Percentiles rank a stretch among this genome's conserved stretches.
Evolutionary conservation across 2,888 invertebrate species (phyloP).

Genomic region (Lymantria dispar): DNA sequence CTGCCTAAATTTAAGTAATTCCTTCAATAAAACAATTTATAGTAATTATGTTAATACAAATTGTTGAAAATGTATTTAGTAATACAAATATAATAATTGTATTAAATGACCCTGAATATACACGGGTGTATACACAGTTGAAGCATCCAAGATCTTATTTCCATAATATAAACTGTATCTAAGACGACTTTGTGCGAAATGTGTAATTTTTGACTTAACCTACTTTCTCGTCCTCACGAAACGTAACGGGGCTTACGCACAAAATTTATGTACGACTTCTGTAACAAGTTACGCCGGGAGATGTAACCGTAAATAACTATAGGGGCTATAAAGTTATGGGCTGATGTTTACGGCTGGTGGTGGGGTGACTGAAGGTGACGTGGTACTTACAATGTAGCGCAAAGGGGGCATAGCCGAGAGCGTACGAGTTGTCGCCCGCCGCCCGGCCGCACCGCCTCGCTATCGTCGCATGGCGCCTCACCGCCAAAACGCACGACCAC

Average conservation of each 20-base stretch:
- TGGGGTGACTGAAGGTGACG: not conserved
- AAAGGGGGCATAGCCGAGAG: slow-evolving; percentile 81
- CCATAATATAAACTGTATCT: slow-evolving; percentile 16
- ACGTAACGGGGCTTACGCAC: slow-evolving; percentile 34
- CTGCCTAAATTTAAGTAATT: too few species aligned
- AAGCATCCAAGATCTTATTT: slow-evolving; percentile 13
- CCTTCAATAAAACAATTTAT: too few species aligned
- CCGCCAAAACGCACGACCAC: slow-evolving; percentile 47
- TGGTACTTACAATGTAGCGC: slow-evolving; percentile 77
- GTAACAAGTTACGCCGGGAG: slow-evolving; percentile 27
- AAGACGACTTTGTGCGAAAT: slow-evolving; percentile 19
- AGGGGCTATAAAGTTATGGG: slow-evolving; percentile 37
- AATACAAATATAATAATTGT: not conserved
- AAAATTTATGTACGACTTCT: slow-evolving; percentile 34
- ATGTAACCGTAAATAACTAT: slow-evolving; percentile 34
- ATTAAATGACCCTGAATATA: not conserved
- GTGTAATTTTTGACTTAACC: slow-evolving; percentile 30
- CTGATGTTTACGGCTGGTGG: slow-evolving; percentile 3
- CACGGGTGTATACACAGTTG: not conserved
- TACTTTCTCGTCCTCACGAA: slow-evolving; percentile 22
- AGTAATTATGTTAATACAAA: too few species aligned
- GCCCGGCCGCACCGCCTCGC: slow-evolving; percentile 74
- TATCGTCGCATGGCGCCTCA: slow-evolving; percentile 61
- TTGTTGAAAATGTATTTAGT: too few species aligned
- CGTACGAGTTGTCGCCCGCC: slow-evolving; percentile 71